These are phyloP conservation scores for Lates calcarifer DNA, from an alignment of 2,113 vertebrate species.

Conservation along the genomic window DNA sequence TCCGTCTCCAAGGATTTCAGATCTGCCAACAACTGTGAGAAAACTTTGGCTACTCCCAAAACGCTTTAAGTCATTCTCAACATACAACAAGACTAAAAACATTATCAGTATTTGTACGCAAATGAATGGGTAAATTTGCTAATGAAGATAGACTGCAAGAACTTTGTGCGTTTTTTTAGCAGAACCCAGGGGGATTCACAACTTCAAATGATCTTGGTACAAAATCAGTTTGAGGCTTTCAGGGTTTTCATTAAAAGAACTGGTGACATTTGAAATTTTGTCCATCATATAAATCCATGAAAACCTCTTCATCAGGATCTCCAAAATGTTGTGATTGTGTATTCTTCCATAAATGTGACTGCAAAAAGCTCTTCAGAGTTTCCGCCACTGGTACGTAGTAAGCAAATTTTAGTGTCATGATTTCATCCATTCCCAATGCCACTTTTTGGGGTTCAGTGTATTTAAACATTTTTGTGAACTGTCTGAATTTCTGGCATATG, in stretches of 20 bases:
- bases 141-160: slow-evolving; percentile 4
- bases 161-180: slow-evolving; percentile 4
- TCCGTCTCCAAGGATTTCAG: too few species aligned
- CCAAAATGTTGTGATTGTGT: too few species aligned
- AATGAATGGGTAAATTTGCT: not conserved
- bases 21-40: slow-evolving; percentile 19
- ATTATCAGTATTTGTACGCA: not conserved
- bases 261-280: slow-evolving; percentile 12
- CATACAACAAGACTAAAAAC: slow-evolving; percentile 14
- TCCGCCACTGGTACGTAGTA: slow-evolving; percentile 13
- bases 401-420: slow-evolving; percentile 30
- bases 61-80: not conserved
- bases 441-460: not conserved
- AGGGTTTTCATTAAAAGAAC: slow-evolving; percentile 10
- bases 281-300: slow-evolving; percentile 5
- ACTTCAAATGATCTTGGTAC: too few species aligned
- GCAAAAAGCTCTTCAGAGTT: too few species aligned
- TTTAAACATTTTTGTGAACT: too few species aligned
- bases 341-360: too few species aligned
- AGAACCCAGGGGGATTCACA: slow-evolving; percentile 13
- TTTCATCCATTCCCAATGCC: not conserved
- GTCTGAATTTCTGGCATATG: too few species aligned
- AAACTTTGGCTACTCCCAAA: slow-evolving; percentile 26
- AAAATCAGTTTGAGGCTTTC: too few species aligned
- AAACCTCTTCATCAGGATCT: not conserved